Conservation (phyloP, 2,888 invertebrate species). For the Idaea aversata region DNA sequence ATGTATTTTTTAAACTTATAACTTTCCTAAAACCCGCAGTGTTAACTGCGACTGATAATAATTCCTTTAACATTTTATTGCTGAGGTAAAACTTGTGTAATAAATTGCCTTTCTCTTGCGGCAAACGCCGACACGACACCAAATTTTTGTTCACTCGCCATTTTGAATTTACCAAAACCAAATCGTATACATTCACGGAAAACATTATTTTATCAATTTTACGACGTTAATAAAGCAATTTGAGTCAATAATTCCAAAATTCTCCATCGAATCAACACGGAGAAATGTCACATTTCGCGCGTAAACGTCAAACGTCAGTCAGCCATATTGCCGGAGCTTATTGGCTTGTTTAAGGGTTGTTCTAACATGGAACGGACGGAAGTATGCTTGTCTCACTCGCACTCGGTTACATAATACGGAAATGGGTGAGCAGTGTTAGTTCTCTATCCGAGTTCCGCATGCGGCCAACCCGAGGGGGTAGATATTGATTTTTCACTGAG, state of each 20-base stretch:
- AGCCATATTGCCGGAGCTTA: conserved; percentile 59
- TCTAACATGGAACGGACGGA: conserved; percentile 42
- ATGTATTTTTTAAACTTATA: not conserved
- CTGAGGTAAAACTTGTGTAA: not conserved
- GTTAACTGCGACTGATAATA: not conserved
- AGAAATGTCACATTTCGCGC: conserved; percentile 74
- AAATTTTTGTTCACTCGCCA: not conserved
- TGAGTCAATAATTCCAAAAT: conserved; percentile 58
- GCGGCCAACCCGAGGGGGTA: conserved; percentile 64
- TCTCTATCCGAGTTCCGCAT: conserved; percentile 70
- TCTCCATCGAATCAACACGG: conserved; percentile 52
- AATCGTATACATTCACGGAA: conserved; percentile 18
- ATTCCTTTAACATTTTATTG: not conserved
- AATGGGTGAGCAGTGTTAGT: conserved; percentile 72
- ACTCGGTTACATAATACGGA: conserved; percentile 73
- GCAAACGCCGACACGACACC: not conserved
- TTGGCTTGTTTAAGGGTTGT: conserved; percentile 64
- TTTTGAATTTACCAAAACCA: conserved; percentile 1
- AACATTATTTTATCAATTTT: conserved; percentile 41
- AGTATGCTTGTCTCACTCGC: conserved; percentile 54
- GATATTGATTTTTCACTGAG: conserved; percentile 75
- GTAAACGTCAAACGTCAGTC: conserved; percentile 73
- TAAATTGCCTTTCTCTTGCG: not conserved
- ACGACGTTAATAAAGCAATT: conserved; percentile 55
- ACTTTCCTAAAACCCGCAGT: not conserved